Percentiles rank a stretch among this genome's conserved stretches.
Evolutionary conservation across 1,140 invertebrate species (phyloP).

Genomic region (Popillia japonica): DNA sequence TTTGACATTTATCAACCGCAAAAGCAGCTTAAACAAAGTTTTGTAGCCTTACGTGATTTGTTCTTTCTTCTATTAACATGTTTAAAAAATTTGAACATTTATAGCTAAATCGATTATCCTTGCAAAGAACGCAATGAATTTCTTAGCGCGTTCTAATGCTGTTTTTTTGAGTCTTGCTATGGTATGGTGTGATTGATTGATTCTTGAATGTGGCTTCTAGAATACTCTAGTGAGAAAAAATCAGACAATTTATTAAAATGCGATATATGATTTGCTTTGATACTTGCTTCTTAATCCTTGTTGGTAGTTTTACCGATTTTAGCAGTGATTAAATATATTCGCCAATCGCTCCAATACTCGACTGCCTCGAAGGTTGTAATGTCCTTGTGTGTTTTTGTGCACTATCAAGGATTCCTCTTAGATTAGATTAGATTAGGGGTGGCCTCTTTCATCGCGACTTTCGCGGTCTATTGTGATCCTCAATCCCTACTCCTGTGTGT

Average conservation of each 20-base stretch:
- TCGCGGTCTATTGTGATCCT: too few species aligned
- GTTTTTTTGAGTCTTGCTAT: not conserved
- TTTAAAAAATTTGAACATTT: slow-evolving; percentile 15
- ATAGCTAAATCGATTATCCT: not conserved
- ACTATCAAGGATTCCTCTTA: not conserved
- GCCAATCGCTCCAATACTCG: slow-evolving; percentile 51
- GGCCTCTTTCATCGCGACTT: too few species aligned
- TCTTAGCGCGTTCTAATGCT: not conserved
- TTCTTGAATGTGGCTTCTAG: slow-evolving; percentile 46
- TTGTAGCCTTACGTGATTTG: not conserved
- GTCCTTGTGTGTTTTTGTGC: slow-evolving; percentile 5
- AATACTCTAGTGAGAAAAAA: slow-evolving; percentile 51
- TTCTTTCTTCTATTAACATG: not conserved
- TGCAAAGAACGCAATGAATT: not conserved
- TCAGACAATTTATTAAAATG: slow-evolving; percentile 44
- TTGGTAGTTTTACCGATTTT: slow-evolving; percentile 53
- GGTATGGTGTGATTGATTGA: not conserved
- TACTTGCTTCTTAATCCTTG: slow-evolving; percentile 51
- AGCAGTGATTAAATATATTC: slow-evolving; percentile 53
- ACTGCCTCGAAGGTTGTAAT: too few species aligned
- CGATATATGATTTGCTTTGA: slow-evolving; percentile 30
- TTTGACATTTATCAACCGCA: not conserved
- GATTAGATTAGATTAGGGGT: too few species aligned
- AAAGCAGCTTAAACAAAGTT: slow-evolving; percentile 34
- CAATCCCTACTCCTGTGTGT: too few species aligned